A percentile compares a stretch with the other conserved stretches of the same genome.
Conservation (phyloP, 2,888 invertebrate genomes). For the Thelaira solivaga region DNA sequence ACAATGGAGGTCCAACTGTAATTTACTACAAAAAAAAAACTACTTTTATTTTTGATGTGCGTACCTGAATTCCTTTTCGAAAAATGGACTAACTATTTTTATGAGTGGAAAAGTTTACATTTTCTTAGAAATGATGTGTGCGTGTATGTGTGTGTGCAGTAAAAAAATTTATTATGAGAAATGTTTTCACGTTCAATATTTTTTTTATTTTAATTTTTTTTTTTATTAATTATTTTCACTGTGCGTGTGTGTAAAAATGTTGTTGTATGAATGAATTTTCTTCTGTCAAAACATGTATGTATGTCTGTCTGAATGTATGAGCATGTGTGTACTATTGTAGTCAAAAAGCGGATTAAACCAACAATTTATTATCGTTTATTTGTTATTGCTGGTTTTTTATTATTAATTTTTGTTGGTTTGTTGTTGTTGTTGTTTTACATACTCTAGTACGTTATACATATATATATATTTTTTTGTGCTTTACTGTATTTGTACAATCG, state of each 20-base stretch:
- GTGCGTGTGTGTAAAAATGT: conserved; percentile 11
- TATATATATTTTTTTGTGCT: conserved; percentile 17
- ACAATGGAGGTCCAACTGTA: too few relatives aligned
- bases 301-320: background rate
- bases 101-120: too few relatives aligned
- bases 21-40: too few relatives aligned
- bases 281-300: background rate
- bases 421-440: conserved; percentile 30
- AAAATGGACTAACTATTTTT: too few relatives aligned
- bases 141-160: too few relatives aligned
- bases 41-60: too few relatives aligned
- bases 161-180: too few relatives aligned
- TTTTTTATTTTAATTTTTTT: too few relatives aligned
- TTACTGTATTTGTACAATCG: conserved; percentile 31
- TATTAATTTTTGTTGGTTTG: conserved; percentile 27
- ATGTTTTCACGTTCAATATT: too few relatives aligned
- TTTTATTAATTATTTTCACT: background rate
- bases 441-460: conserved; percentile 23
- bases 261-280: conserved; percentile 29
- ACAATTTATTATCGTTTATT: conserved; percentile 37
- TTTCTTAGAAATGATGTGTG: too few relatives aligned
- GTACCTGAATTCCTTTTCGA: too few relatives aligned
- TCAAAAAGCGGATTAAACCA: conserved; percentile 46
- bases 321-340: conserved; percentile 32
- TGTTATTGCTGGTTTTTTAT: conserved; percentile 28